Percentiles rank a stretch among this genome's conserved stretches.
These are phyloP conservation scores for Prunella strophiata DNA, from an alignment of 2,797 vertebrate species.

Conservation along the genomic window DNA sequence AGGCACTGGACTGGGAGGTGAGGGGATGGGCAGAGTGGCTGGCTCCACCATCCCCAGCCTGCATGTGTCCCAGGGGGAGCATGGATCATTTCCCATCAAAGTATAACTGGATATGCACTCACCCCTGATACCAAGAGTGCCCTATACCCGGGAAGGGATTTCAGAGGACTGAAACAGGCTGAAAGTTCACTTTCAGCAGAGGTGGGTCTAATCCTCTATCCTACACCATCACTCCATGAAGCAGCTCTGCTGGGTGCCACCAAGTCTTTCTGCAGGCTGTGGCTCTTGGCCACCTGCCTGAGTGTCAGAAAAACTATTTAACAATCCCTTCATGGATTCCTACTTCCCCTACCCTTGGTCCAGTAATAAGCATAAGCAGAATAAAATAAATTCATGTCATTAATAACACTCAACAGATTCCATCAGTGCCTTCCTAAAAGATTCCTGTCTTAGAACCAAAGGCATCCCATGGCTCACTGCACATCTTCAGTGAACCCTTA, in stretches of 20 bases:
- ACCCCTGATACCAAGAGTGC: accelerated
- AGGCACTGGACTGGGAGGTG: neutral
- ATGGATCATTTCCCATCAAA: neutral
- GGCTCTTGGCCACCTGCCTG: neutral
- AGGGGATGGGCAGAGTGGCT: neutral
- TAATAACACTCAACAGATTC: neutral
- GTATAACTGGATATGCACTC: neutral
- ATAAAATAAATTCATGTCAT: neutral
- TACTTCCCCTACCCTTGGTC: neutral
- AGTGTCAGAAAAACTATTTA: neutral
- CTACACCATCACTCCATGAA: neutral
- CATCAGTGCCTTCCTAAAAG: neutral
- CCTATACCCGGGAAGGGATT: neutral
- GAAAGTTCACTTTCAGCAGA: neutral
- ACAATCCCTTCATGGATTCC: neutral
- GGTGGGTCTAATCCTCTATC: neutral
- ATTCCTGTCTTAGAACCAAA: neutral
- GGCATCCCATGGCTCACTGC: neutral
- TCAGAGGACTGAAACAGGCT: neutral
- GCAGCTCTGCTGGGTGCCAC: neutral
- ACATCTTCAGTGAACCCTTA: neutral
- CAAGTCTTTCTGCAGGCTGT: neutral
- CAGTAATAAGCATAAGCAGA: neutral
- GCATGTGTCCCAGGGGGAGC: neutral
- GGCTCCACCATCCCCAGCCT: neutral